These are phyloP conservation scores for Halotydeus destructor DNA, from an alignment of 1,140 invertebrate species.

Conservation along the genomic window DNA sequence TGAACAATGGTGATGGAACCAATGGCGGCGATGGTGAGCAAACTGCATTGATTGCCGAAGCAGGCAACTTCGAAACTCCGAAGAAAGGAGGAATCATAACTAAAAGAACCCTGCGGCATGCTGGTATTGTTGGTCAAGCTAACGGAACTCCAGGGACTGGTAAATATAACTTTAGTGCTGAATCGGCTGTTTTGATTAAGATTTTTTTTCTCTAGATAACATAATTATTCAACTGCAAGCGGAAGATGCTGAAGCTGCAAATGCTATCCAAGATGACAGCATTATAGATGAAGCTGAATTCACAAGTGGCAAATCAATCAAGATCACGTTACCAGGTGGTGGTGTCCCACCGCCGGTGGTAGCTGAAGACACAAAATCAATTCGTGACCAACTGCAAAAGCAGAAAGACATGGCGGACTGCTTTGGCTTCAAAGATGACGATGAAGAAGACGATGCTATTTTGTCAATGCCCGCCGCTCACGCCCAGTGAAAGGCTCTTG, in stretches of 20 bases:
- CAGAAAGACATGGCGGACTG: slow-evolving; percentile 52
- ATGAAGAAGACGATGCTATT: slow-evolving; percentile 14
- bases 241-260: slow-evolving; percentile 2
- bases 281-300: slow-evolving; percentile 4
- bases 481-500: slow-evolving; percentile 5
- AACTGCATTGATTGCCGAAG: neutral
- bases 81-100: no score
- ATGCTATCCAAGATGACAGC: slow-evolving; percentile 1
- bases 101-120: no score
- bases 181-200: no score
- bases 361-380: slow-evolving; percentile 1
- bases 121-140: no score
- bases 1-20: slow-evolving; percentile 21
- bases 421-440: slow-evolving; percentile 52
- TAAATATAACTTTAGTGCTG: no score
- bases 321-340: neutral
- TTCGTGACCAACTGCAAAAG: slow-evolving; percentile 21
- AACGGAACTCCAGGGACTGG: no score
- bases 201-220: slow-evolving; percentile 4
- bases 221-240: slow-evolving; percentile 3
- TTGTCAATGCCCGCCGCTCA: slow-evolving; percentile 14
- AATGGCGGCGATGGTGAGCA: neutral
- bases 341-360: neutral
- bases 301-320: neutral
- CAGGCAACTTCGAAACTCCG: neutral